Evolutionary conservation across 1,140 invertebrate genomes (phyloP).

Genomic region (Formica exsecta): DNA sequence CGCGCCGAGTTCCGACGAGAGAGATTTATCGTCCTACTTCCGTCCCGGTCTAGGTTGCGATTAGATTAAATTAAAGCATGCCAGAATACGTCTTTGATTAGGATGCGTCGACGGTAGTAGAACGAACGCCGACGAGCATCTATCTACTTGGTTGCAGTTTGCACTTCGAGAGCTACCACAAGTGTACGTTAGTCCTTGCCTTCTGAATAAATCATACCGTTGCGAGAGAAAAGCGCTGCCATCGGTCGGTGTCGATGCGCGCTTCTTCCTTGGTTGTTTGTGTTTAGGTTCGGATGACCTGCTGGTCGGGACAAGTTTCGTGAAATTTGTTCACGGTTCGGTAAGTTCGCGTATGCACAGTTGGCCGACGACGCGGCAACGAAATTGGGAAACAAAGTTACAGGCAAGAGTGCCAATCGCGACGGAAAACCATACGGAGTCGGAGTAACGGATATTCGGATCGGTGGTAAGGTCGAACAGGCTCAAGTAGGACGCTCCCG

Average conservation of each 20-base stretch:
- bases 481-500: background rate
- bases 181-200: conserved; percentile 15
- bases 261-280: conserved; percentile 19
- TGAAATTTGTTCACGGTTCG: conserved; percentile 47
- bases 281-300: background rate
- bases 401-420: conserved; percentile 30
- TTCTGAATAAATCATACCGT: conserved; percentile 58
- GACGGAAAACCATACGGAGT: conserved; percentile 11
- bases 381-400: conserved; percentile 56
- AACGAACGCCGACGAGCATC: background rate
- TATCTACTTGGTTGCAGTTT: conserved; percentile 33
- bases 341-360: conserved; percentile 35
- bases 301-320: conserved; percentile 29
- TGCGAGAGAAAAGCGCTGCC: conserved; percentile 38
- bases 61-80: conserved; percentile 42
- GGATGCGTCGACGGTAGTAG: background rate
- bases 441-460: conserved; percentile 28
- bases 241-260: background rate
- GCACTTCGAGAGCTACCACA: conserved; percentile 33
- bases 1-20: conserved; percentile 8
- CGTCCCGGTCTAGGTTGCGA: background rate
- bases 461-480: background rate
- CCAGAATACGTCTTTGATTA: conserved; percentile 56
- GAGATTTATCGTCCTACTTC: conserved; percentile 23
- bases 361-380: conserved; percentile 31